Evolutionary conservation across 1,140 invertebrate genomes (phyloP), one percentile per base, ranked within the genome.

Genomic region (Aphaenogaster ashmeadi): DNA sequence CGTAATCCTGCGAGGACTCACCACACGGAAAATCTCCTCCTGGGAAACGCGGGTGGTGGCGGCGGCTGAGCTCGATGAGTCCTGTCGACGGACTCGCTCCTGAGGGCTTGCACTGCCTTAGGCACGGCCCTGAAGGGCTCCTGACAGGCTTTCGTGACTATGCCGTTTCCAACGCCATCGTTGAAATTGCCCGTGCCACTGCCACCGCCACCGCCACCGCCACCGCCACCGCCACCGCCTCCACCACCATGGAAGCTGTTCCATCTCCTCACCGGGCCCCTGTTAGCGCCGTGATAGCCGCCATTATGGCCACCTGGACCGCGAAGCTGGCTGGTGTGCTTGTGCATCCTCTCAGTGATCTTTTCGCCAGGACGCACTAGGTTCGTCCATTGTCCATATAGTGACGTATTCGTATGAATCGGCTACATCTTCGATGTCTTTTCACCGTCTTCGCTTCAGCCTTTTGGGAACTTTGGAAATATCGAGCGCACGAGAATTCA

Each of bases 11-110:
- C 64, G 27, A 52, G 50, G 83, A 92, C 95, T 96, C 93, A 96
- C 96, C 96, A 96, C 69, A 96, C 96, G 81, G 96, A 96, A 89
- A 96, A 96, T 44, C 96, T 91, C 74, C 96, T 92, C 27, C 95
- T 90, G 3, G 95, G 95, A 88, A 95, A 95, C 8, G 95, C 94
- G n/a, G 95, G 94, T 0, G 94, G 95, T 33, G 93, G 95, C 15
- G 93, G 95, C 18, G 91, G 95, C 84, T 93, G 93, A 9, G 88
- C 91, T 21, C 94, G 93, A 89, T 94, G 93, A 38, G 93, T 90
- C 88, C 94, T 91, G 89, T 95, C 95, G 71, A 95, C 95, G 56
- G 94, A 95, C 64, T 95, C 95, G 87, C 95, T 95, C 74, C 95
- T 93, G 33, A 95, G 89, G 44, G 94, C 94, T 74, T 95, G 95